These are phyloP conservation scores for Salmo trutta DNA, from an alignment of 2,797 vertebrate species.

Conservation along the genomic window DNA sequence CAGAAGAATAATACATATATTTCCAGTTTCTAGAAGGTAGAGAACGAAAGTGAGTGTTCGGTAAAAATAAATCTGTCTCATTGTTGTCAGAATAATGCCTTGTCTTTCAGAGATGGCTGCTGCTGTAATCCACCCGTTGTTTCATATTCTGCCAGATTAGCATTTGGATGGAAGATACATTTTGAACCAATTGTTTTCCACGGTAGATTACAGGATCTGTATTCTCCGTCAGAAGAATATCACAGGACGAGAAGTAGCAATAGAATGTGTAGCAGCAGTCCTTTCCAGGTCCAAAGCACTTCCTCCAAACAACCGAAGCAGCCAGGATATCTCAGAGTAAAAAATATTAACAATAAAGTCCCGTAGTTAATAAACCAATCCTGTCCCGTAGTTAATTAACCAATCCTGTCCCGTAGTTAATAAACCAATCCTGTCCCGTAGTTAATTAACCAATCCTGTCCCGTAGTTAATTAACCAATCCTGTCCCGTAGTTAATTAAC, in stretches of 20 bases:
- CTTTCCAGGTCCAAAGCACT: neutral
- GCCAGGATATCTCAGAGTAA: neutral
- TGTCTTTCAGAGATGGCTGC: constrained; percentile 6
- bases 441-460: no score
- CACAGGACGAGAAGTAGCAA: neutral
- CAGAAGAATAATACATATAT: no score
- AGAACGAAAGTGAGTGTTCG: neutral
- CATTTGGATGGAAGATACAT: neutral
- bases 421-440: no score
- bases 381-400: no score
- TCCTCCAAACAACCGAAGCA: neutral
- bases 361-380: neutral
- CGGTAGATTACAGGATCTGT: constrained; percentile 1
- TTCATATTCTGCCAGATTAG: neutral
- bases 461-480: no score
- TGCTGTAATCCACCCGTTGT: neutral
- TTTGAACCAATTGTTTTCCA: constrained; percentile 2
- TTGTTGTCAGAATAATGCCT: neutral
- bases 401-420: no score
- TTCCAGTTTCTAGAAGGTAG: neutral
- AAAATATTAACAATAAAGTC: neutral
- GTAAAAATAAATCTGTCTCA: neutral
- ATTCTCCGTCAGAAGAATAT: neutral
- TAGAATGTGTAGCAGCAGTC: neutral
- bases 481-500: no score